Percentiles rank a stretch among this genome's conserved stretches.
Evolutionary conservation across 2,888 invertebrate species (phyloP).

Genomic region (Watsonalla cultraria): DNA sequence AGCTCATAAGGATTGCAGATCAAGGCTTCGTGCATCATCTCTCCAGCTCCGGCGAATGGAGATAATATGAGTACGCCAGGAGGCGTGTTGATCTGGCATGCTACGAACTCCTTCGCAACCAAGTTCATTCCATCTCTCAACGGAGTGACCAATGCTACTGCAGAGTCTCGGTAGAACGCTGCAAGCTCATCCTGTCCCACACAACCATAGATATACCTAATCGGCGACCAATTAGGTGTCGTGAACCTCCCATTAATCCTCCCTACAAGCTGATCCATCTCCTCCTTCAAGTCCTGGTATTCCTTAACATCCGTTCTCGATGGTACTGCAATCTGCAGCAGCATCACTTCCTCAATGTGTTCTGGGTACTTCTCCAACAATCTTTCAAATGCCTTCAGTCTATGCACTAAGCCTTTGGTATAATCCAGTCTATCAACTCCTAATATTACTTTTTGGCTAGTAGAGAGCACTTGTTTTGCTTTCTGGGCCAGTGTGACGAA

Average conservation of each 20-base stretch:
- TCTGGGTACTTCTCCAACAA: conserved; percentile 90
- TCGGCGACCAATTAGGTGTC: conserved; percentile 95
- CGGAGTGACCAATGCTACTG: conserved; percentile 92
- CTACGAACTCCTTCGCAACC: conserved; percentile 95
- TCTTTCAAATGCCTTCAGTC: conserved; percentile 88
- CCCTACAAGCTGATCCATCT: conserved; percentile 93
- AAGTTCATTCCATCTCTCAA: conserved; percentile 94
- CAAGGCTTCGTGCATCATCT: conserved; percentile 95
- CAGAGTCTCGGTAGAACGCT: conserved; percentile 91
- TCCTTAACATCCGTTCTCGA: conserved; percentile 94
- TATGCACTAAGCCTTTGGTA: conserved; percentile 92
- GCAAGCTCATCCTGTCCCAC: conserved; percentile 92
- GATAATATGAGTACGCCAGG: conserved; percentile 93
- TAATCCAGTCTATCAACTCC: conserved; percentile 95
- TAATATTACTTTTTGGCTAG: conserved; percentile 88
- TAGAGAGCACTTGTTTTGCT: conserved; percentile 82
- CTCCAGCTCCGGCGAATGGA: conserved; percentile 94
- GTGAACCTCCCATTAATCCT: conserved; percentile 93
- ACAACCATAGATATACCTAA: conserved; percentile 92
- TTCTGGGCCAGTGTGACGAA: conserved; percentile 89
- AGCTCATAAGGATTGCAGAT: conserved; percentile 94
- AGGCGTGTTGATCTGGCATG: conserved; percentile 91
- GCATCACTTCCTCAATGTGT: conserved; percentile 88
- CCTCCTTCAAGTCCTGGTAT: conserved; percentile 93
- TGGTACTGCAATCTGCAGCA: conserved; percentile 92